Base-by-base conservation (phyloP, 2,888 invertebrate species). In the Baronia brevicornis region DNA sequence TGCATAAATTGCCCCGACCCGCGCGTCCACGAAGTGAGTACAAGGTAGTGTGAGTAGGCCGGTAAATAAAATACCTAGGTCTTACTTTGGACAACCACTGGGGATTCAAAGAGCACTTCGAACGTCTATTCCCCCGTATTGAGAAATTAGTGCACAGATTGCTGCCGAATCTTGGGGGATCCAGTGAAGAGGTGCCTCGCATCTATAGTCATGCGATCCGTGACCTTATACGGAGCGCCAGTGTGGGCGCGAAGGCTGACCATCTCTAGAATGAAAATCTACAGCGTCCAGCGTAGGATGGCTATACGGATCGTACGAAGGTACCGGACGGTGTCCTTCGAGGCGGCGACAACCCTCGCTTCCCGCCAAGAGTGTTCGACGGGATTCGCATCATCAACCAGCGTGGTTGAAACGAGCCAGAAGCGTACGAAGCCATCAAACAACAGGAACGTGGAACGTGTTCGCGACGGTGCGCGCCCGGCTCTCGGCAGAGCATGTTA, bases 31-130 rank as follows among this genome's bases (percentile, higher is more conserved):
- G 26, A 1, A 25, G 33, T 3, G 33, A 31, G 17, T 22, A 32
- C 13, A 26, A 6, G 3, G 11, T n/a, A 2, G 25, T 36, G 1
- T n/a, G 9, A 5, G 17, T 36, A 1, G 18, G 31, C n/a, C 5
- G 20, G n/a, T 19, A 24, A 8, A 20, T 36, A 19, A 35, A 27
- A n/a, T 39, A 35, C 10, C 27, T 37, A 1, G 38, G 40, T 4
- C 33, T 41, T 3, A 17, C 23, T 4, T 24, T 34, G 11, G 41
- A 42, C 14, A 20, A 39, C 5, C 36, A 35, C 3, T 42, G 38
- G 38, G 7, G 23, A 4, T 38, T 41, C 12, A 28, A 36, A 5
- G 28, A 30, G 12, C 38, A 41, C 12, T 38, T 38, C 12, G 17
- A 28, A n/a, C 32, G 17, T n/a, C 20, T 35, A 10, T 17, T 28